Evolutionary conservation across 1,140 invertebrate genomes (phyloP).

Genomic region (Holcopasites calliopsidis): DNA sequence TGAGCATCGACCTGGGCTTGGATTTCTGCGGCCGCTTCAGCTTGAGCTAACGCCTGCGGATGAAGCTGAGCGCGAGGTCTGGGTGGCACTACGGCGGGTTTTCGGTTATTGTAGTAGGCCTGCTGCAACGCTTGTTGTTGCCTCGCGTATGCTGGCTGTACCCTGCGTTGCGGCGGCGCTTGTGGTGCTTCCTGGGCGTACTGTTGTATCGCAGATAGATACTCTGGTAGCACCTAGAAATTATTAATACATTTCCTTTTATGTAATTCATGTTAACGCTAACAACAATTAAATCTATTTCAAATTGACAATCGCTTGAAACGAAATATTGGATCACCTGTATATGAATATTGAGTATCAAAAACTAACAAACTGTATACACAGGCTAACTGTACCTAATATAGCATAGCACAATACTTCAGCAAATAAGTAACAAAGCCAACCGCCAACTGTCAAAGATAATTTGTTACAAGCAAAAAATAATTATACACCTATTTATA

Average conservation of each 20-base stretch:
- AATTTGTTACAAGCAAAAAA: too few relatives aligned
- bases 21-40: constrained; percentile 65
- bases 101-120: constrained; percentile 73
- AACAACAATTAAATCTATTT: too few relatives aligned
- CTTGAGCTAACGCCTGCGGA: constrained; percentile 70
- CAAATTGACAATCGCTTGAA: too few relatives aligned
- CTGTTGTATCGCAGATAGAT: constrained; percentile 71
- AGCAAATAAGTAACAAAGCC: too few relatives aligned
- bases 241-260: constrained; percentile 3
- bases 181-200: constrained; percentile 66
- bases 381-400: too few relatives aligned
- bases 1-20: constrained; percentile 69
- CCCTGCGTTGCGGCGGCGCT: constrained; percentile 59
- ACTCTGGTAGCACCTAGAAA: constrained; percentile 76
- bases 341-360: too few relatives aligned
- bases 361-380: too few relatives aligned
- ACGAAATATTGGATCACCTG: too few relatives aligned
- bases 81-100: constrained; percentile 69
- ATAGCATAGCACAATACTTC: too few relatives aligned
- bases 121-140: constrained; percentile 75
- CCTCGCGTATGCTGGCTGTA: constrained; percentile 68
- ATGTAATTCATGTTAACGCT: neutral
- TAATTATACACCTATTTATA: too few relatives aligned
- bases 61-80: constrained; percentile 70
- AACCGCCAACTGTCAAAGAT: too few relatives aligned